phyloP scores from a whole-genome alignment of 1,140 invertebrate species.

The Subanguina moxae region DNA sequence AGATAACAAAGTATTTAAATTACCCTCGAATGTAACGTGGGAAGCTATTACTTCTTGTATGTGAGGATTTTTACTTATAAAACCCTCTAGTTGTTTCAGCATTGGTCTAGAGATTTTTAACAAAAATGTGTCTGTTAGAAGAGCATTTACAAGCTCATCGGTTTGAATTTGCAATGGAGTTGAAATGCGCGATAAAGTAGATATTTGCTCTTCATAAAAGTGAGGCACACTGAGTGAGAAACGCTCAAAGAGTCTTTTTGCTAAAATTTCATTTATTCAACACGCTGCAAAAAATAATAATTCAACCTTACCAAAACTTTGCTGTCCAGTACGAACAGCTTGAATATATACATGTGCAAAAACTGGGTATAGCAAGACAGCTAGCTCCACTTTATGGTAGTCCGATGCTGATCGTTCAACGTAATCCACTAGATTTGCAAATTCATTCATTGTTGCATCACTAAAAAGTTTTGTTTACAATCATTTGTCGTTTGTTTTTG shows the following conservation, averaged over 20 bases:
- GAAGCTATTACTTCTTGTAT: not conserved
- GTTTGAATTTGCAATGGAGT: too few relatives aligned
- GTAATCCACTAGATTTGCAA: conserved; percentile 1
- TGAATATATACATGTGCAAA: not conserved
- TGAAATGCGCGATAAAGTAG: too few relatives aligned
- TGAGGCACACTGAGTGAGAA: not conserved
- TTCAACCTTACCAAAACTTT: not conserved
- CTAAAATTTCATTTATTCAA: not conserved
- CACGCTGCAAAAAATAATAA: not conserved
- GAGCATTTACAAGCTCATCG: not conserved
- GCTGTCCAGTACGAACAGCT: not conserved
- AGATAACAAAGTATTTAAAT: too few relatives aligned
- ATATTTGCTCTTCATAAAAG: conserved; percentile 1
- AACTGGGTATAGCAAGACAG: not conserved
- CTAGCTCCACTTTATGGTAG: not conserved
- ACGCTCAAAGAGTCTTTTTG: not conserved
- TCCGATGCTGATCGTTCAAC: not conserved
- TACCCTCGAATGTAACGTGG: not conserved
- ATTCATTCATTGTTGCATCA: not conserved
- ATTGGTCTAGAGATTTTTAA: not conserved
- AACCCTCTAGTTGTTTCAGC: not conserved
- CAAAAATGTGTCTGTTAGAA: not conserved
- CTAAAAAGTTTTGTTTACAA: too few relatives aligned
- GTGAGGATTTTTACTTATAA: not conserved
- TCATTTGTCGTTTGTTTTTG: too few relatives aligned